Evolutionary conservation across 2,888 invertebrate species (phyloP).

Genomic region (Dynastes grantii): DNA sequence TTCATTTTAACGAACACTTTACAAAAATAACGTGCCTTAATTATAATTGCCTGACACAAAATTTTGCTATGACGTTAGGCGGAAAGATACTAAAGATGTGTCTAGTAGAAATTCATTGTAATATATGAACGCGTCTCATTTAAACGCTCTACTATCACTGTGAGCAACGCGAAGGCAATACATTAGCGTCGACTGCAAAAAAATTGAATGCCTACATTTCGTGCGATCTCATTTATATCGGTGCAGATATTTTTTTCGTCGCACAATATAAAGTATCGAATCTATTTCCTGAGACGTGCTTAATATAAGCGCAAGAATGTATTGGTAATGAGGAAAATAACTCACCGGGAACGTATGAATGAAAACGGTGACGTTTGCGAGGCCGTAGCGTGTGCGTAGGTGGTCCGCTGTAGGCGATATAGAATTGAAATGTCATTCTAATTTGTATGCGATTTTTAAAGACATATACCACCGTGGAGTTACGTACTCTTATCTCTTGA

Average conservation of each 20-base stretch:
- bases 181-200: conserved; percentile 11
- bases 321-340: conserved; percentile 58
- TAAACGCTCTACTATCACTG: background rate
- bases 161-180: conserved; percentile 10
- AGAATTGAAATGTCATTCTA: conserved; percentile 61
- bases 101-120: conserved; percentile 17
- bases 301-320: conserved; percentile 58
- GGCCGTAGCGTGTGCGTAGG: conserved; percentile 55
- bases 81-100: conserved; percentile 33
- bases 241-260: conserved; percentile 11
- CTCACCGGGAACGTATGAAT: conserved; percentile 56
- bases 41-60: background rate
- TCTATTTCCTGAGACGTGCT: conserved; percentile 55
- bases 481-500: conserved; percentile 17
- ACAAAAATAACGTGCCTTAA: background rate
- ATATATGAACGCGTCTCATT: conserved; percentile 9
- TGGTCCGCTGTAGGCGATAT: conserved; percentile 58
- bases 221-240: conserved; percentile 35
- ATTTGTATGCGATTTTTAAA: conserved; percentile 59
- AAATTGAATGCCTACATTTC: conserved; percentile 32
- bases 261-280: conserved; percentile 55
- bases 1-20: background rate
- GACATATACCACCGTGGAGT: conserved; percentile 54
- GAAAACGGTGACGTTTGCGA: conserved; percentile 50
- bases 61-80: conserved; percentile 14